phyloP scores from a whole-genome alignment of 2,113 vertebrate genomes.

The Sula dactylatra region DNA sequence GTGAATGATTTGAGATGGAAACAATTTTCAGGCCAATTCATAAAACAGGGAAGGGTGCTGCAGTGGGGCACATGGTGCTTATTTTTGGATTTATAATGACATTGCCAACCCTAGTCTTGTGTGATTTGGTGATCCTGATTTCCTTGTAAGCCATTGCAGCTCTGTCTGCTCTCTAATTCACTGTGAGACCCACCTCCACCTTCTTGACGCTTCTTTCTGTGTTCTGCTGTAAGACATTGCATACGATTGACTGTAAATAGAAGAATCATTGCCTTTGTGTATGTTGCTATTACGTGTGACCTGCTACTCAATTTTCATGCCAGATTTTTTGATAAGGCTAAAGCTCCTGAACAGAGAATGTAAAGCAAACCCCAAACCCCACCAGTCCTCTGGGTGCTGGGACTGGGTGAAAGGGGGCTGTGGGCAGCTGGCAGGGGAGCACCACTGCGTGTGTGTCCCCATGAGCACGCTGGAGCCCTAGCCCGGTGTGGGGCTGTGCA shows the following conservation, averaged over 20 bases:
- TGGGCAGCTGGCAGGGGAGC: neutral
- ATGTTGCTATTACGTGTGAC: neutral
- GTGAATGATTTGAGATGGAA: neutral
- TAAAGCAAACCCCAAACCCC: neutral
- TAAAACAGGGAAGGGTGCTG: neutral
- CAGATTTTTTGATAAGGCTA: neutral
- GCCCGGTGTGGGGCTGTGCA: neutral
- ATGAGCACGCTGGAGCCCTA: fast-evolving
- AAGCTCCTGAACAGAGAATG: neutral
- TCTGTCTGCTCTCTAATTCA: neutral
- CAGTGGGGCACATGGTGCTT: neutral
- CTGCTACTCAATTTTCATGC: neutral
- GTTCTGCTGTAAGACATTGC: neutral
- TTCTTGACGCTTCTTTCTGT: neutral
- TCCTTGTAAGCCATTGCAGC: neutral
- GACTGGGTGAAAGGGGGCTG: neutral
- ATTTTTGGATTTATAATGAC: neutral
- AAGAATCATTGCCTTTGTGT: neutral
- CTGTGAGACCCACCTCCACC: neutral
- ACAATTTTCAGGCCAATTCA: neutral
- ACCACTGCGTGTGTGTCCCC: fast-evolving
- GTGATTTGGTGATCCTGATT: neutral
- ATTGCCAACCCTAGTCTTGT: neutral
- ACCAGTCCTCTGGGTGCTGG: neutral
- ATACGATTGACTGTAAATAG: neutral